Conservation (phyloP, 2,888 invertebrate genomes). For the Pristionchus exspectatus region DNA sequence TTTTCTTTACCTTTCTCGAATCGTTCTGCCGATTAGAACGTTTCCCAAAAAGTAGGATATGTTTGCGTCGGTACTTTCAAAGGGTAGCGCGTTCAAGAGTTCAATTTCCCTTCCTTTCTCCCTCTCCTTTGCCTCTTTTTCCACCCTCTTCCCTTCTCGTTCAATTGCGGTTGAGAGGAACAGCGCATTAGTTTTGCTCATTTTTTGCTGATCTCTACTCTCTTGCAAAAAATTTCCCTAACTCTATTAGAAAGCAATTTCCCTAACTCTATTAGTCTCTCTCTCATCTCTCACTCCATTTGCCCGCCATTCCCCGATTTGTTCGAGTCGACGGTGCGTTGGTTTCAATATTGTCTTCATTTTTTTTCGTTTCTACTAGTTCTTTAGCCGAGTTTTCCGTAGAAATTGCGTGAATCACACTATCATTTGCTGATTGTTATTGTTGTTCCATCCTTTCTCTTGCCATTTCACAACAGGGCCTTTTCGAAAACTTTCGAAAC, state of each 20-base stretch:
- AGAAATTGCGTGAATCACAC: too few species aligned
- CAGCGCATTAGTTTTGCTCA: not conserved
- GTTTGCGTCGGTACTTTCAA: not conserved
- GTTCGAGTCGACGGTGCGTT: too few species aligned
- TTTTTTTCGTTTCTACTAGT: too few species aligned
- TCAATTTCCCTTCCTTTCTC: not conserved
- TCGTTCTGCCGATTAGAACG: not conserved
- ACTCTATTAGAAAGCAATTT: not conserved
- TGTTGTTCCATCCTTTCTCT: not conserved
- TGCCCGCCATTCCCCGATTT: not conserved
- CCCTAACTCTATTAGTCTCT: too few species aligned
- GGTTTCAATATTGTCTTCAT: too few species aligned
- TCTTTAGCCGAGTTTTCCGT: too few species aligned
- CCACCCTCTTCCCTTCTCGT: not conserved
- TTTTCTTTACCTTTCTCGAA: not conserved
- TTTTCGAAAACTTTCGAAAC: not conserved
- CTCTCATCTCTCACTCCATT: not conserved
- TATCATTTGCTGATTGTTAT: too few species aligned
- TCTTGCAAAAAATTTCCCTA: not conserved
- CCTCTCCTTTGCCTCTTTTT: not conserved
- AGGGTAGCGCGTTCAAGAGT: not conserved
- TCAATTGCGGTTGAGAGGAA: not conserved
- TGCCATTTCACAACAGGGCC: not conserved
- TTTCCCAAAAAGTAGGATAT: not conserved
- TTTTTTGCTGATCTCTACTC: conserved; percentile 7